phyloP scores from a whole-genome alignment of 2,888 invertebrate species.

The Sepiola atlantica region DNA sequence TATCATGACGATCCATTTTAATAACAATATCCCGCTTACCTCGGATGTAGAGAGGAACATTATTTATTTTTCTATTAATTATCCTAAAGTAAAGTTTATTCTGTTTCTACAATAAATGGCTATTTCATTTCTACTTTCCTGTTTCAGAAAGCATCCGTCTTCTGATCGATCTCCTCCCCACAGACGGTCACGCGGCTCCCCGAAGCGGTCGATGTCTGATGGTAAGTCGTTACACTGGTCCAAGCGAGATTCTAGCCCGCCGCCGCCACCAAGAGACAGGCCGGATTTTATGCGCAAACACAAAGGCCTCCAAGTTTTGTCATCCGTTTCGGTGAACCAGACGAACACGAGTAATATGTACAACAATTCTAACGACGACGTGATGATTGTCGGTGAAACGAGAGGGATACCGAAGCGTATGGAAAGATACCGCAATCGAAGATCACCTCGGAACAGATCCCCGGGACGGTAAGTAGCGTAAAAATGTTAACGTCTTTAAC shows the following conservation, averaged over 20 bases:
- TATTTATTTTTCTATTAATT: too few species aligned
- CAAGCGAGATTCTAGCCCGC: background rate
- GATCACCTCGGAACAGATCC: constrained; percentile 43
- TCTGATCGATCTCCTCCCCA: background rate
- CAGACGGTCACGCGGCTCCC: background rate
- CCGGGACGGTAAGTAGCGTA: constrained; percentile 5
- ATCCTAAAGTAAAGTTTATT: too few species aligned
- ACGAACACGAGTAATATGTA: background rate
- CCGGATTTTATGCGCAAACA: background rate
- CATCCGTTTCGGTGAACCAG: background rate
- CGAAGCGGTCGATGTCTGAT: background rate
- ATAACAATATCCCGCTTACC: too few species aligned
- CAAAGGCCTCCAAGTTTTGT: background rate
- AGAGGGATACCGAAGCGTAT: background rate
- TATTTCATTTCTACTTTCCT: background rate
- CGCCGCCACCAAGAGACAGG: background rate
- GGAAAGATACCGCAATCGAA: constrained; percentile 18
- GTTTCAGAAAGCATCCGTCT: background rate
- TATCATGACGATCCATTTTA: too few species aligned
- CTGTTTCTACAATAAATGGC: too few species aligned
- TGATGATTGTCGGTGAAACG: constrained; percentile 22
- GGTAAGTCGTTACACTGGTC: background rate
- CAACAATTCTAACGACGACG: background rate
- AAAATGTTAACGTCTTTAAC: too few species aligned
- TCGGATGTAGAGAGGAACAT: too few species aligned